phyloP scores from a whole-genome alignment of 2,797 vertebrate genomes.

The Taenioides sp. region DNA sequence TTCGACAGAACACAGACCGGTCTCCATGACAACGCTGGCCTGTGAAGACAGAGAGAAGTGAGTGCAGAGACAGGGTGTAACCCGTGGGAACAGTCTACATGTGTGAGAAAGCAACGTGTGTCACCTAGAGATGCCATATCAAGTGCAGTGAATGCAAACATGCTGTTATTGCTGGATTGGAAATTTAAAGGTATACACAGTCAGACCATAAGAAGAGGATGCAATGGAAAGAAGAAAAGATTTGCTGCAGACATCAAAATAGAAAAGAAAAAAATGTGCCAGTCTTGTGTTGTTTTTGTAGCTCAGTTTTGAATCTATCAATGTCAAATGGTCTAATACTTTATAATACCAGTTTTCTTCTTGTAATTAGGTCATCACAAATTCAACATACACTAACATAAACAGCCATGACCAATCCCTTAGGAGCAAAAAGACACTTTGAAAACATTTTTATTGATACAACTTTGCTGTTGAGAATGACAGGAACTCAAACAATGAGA shows the following conservation, averaged over 20 bases:
- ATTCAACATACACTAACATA: conserved; percentile 5
- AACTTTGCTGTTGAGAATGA: conserved; percentile 92
- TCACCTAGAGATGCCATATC: conserved; percentile 14
- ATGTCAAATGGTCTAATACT: background rate
- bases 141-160: conserved; percentile 16
- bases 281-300: conserved; percentile 53
- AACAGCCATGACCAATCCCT: conserved; percentile 41
- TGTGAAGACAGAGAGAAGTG: conserved; percentile 79
- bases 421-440: conserved; percentile 70
- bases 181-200: conserved; percentile 20
- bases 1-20: conserved; percentile 91
- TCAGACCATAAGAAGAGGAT: conserved; percentile 63
- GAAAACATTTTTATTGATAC: conserved; percentile 84
- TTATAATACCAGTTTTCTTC: background rate
- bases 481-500: conserved; percentile 89
- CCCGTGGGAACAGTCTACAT: conserved; percentile 25
- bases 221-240: conserved; percentile 54
- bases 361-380: background rate
- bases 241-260: conserved; percentile 59
- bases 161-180: conserved; percentile 11
- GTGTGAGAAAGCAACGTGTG: conserved; percentile 13
- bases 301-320: background rate
- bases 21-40: conserved; percentile 89
- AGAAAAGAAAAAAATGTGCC: conserved; percentile 42
- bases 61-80: conserved; percentile 59